Base-by-base conservation (phyloP, 2,888 invertebrate genomes). In the Leptarthrus brevirostris region DNA sequence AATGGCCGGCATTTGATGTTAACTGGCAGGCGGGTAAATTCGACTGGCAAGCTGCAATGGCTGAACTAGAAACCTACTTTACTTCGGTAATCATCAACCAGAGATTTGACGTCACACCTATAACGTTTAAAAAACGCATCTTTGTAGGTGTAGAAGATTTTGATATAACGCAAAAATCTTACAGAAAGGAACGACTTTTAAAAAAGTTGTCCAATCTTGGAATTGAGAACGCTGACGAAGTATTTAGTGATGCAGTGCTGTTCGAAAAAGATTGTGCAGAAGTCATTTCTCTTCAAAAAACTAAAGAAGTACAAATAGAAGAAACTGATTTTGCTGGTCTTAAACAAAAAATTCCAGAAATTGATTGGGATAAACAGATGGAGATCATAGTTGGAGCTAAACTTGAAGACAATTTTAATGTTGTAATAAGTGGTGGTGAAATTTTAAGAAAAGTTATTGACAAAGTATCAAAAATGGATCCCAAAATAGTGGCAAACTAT, bases 21-120 rank as follows among this genome's bases (percentile, higher is more conserved):
- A 40, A 61, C n/a, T 61, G 61, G 61, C 18, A n/a, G 16, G 61
- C 18, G 20, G n/a, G 18, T 1, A 61, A 61, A 2, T 61, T 61
- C 12, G 20, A 61, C n/a, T 40, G 34, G 10, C 12, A 36, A 22
- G 16, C 34, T n/a, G 61, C 61, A 1, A 40, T 61, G 16, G 40
- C 61, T 22, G 61, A 61, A 4, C 10, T 61, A 3, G 40, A 14
- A 2, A 22, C 36, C 34, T 40, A 61, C 14, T 0, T 24, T n/a
- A 36, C 40, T 12, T 16, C 56, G 8, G 2, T 56, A 14, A 30
- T 56, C 2, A 30, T 56, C 16, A 4, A 6, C 8, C 56, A 30
- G 8, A 26, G 0, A 14, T 8, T 56, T 1, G 34, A 30, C 16
- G 1, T 8, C 3, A 30, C 24, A 6, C 14, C 56, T 22, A 30